A percentile compares a stretch with the other conserved stretches of the same genome.
These are phyloP conservation scores for Pseudomugil tenellus DNA, from an alignment of 2,797 vertebrate genomes.

Conservation along the genomic window DNA sequence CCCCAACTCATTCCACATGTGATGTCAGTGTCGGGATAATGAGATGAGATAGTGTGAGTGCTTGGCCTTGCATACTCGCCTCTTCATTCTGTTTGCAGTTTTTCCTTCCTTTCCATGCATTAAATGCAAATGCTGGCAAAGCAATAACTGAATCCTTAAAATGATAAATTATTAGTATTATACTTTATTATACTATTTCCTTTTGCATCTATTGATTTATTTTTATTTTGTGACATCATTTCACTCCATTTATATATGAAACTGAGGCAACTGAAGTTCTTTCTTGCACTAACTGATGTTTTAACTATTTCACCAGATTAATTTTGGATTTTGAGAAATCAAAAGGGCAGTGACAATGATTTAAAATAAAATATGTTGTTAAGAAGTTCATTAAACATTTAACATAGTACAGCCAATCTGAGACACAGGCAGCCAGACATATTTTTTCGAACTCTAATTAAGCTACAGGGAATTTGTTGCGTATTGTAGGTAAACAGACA, in stretches of 20 bases:
- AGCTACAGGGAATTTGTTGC: slow-evolving; percentile 84
- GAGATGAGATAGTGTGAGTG: slow-evolving; percentile 80
- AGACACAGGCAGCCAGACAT: slow-evolving; percentile 77
- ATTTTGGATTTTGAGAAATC: slow-evolving; percentile 60
- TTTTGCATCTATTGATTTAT: background rate
- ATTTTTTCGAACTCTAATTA: slow-evolving; percentile 84
- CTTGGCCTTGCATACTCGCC: slow-evolving; percentile 63
- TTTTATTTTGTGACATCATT: background rate
- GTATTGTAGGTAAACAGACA: slow-evolving; percentile 86
- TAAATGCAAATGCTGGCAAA: slow-evolving; percentile 41
- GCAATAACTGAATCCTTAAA: slow-evolving; percentile 36
- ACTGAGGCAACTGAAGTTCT: background rate
- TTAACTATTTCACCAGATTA: slow-evolving; percentile 60
- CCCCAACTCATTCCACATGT: slow-evolving; percentile 80
- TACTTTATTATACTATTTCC: background rate
- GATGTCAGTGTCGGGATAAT: slow-evolving; percentile 79
- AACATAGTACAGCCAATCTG: slow-evolving; percentile 78
- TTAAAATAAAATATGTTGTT: slow-evolving; percentile 82
- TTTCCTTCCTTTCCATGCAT: slow-evolving; percentile 22
- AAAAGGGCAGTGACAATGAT: slow-evolving; percentile 71
- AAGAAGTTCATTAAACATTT: slow-evolving; percentile 83
- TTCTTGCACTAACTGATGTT: slow-evolving; percentile 19
- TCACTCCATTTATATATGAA: slow-evolving; percentile 5
- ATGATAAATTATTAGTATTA: background rate
- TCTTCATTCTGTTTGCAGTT: slow-evolving; percentile 32